Evolutionary conservation across 1,140 invertebrate species (phyloP).

Genomic region (Aricia agestis): DNA sequence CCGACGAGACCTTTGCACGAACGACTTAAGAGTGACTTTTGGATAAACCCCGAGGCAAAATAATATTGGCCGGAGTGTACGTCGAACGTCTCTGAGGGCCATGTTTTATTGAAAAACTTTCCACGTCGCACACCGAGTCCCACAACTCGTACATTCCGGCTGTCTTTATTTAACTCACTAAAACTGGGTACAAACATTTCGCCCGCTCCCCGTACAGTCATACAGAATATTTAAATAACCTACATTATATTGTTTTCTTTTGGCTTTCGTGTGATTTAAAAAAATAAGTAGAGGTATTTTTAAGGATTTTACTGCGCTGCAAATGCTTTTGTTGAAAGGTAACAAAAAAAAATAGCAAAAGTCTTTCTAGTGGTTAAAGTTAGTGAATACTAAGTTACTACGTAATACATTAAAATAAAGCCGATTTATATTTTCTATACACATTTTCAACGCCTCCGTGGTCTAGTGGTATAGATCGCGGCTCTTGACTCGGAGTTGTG

Average conservation of each 20-base stretch:
- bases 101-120: constrained; percentile 71
- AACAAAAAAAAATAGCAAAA: not conserved
- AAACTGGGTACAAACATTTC: constrained; percentile 18
- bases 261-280: not conserved
- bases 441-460: too few relatives aligned
- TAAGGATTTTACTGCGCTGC: not conserved
- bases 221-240: constrained; percentile 19
- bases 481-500: too few relatives aligned
- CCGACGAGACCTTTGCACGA: too few relatives aligned
- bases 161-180: constrained; percentile 25
- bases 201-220: not conserved
- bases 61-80: not conserved
- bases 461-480: too few relatives aligned
- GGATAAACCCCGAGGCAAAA: too few relatives aligned
- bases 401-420: too few relatives aligned
- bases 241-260: not conserved
- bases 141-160: constrained; percentile 31
- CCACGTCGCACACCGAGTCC: constrained; percentile 40
- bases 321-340: not conserved
- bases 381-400: too few relatives aligned
- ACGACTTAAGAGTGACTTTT: too few relatives aligned
- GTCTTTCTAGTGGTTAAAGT: not conserved
- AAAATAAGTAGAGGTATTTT: not conserved
- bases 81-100: constrained; percentile 50
- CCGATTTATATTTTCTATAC: too few relatives aligned